These are phyloP conservation scores for Danio jaintianensis DNA, from an alignment of 2,797 vertebrate genomes.

Conservation along the genomic window DNA sequence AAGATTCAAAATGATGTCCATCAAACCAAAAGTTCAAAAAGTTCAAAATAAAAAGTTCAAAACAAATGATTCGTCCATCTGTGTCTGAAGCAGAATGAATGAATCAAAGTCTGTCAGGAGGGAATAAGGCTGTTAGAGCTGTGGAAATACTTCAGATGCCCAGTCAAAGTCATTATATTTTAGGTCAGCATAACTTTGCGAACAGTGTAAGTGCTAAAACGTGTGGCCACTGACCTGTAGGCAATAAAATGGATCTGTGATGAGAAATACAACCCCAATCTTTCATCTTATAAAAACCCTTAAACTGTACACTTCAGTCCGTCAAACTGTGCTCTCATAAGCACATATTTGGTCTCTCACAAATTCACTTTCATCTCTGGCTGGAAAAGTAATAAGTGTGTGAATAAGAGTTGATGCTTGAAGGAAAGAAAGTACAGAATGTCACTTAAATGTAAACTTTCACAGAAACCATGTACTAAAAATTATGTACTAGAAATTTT, in stretches of 20 bases:
- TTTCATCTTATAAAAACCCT: slow-evolving; percentile 11
- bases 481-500: no score
- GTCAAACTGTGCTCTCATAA: not conserved
- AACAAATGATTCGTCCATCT: slow-evolving; percentile 45
- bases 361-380: not conserved
- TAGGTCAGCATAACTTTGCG: slow-evolving; percentile 34
- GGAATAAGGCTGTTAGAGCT: slow-evolving; percentile 41
- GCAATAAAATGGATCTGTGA: slow-evolving; percentile 26
- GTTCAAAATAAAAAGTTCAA: slow-evolving; percentile 14
- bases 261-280: slow-evolving; percentile 5
- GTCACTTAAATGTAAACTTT: no score
- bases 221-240: slow-evolving; percentile 24
- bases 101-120: slow-evolving; percentile 24
- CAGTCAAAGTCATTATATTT: slow-evolving; percentile 48
- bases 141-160: slow-evolving; percentile 34
- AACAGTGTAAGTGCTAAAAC: slow-evolving; percentile 24
- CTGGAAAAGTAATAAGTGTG: not conserved
- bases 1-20: no score
- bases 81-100: slow-evolving; percentile 7
- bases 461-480: no score
- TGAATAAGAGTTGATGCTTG: not conserved
- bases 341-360: not conserved
- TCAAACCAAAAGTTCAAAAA: not conserved
- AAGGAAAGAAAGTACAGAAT: not conserved
- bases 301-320: not conserved